Evolutionary conservation across 2,888 invertebrate genomes (phyloP).

Genomic region (Sclerodermus sp.): DNA sequence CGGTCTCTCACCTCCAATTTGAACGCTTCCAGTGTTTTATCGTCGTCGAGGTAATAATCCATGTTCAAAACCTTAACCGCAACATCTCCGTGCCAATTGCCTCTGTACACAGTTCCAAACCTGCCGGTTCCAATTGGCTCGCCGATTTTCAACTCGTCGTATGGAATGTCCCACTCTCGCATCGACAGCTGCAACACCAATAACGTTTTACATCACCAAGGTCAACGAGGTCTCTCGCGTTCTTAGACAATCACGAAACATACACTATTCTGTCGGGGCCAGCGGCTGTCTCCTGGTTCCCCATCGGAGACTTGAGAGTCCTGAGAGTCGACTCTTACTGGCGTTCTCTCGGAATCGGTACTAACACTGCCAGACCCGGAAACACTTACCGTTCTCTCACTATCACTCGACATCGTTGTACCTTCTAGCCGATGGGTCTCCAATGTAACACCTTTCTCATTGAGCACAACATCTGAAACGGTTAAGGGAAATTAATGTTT

Average conservation of each 20-base stretch:
- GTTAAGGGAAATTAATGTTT: no score
- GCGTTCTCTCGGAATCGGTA: slow-evolving; percentile 82
- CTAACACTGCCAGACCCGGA: slow-evolving; percentile 73
- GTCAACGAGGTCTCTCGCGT: no score
- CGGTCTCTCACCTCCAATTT: slow-evolving; percentile 82
- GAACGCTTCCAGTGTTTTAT: slow-evolving; percentile 87
- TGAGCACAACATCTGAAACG: slow-evolving; percentile 49
- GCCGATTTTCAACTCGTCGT: slow-evolving; percentile 84
- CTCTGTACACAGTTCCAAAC: slow-evolving; percentile 92
- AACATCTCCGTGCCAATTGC: slow-evolving; percentile 97
- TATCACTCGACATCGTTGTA: slow-evolving; percentile 66
- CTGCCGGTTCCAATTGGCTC: slow-evolving; percentile 89
- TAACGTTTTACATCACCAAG: slow-evolving; percentile 19
- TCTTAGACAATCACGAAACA: slow-evolving; percentile 47
- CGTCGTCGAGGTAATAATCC: slow-evolving; percentile 84
- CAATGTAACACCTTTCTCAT: slow-evolving; percentile 61
- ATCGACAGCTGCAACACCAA: slow-evolving; percentile 80
- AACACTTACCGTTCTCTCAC: slow-evolving; percentile 72
- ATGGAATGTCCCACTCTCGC: slow-evolving; percentile 98
- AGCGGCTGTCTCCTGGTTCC: slow-evolving; percentile 61
- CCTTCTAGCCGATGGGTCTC: slow-evolving; percentile 63
- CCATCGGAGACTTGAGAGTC: slow-evolving; percentile 75
- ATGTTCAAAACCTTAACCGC: slow-evolving; percentile 95
- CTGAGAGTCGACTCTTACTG: slow-evolving; percentile 79
- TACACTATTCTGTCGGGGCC: slow-evolving; percentile 83